Conservation (phyloP, 2,797 vertebrate species). For the Poecilia picta region DNA sequence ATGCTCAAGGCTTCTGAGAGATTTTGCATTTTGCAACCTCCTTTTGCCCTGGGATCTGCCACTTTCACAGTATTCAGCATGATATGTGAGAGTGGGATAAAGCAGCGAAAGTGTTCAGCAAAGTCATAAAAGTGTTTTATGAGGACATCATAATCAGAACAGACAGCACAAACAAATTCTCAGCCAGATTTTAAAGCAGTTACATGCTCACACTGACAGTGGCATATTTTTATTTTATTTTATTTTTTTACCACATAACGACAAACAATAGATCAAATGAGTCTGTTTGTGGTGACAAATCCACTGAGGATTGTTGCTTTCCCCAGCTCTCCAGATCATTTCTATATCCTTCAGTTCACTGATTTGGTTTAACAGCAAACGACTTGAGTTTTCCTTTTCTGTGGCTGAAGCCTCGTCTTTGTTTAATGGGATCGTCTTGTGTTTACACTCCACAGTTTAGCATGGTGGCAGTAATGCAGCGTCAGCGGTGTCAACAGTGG, state of each 20-base stretch:
- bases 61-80: conserved; percentile 32
- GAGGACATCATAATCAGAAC: conserved; percentile 1
- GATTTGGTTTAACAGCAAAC: conserved; percentile 8
- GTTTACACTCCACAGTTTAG: conserved; percentile 2
- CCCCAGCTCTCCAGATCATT: conserved; percentile 1
- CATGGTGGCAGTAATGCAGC: conserved; percentile 1
- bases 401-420: neutral
- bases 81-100: conserved; percentile 28
- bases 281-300: conserved; percentile 5
- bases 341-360: conserved; percentile 11
- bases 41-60: conserved; percentile 23
- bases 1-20: conserved; percentile 30
- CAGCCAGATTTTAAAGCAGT: neutral
- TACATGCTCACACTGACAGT: neutral
- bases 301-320: conserved; percentile 5
- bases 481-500: neutral
- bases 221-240: neutral
- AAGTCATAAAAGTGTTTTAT: conserved; percentile 28
- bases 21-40: conserved; percentile 11
- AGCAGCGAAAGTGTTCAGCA: conserved; percentile 12
- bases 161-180: conserved; percentile 4
- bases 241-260: neutral
- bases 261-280: conserved; percentile 6
- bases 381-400: neutral
- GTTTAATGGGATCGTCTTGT: neutral